Conservation (phyloP, 2,888 invertebrate species). For the Rambutsinella grinnellia region DNA sequence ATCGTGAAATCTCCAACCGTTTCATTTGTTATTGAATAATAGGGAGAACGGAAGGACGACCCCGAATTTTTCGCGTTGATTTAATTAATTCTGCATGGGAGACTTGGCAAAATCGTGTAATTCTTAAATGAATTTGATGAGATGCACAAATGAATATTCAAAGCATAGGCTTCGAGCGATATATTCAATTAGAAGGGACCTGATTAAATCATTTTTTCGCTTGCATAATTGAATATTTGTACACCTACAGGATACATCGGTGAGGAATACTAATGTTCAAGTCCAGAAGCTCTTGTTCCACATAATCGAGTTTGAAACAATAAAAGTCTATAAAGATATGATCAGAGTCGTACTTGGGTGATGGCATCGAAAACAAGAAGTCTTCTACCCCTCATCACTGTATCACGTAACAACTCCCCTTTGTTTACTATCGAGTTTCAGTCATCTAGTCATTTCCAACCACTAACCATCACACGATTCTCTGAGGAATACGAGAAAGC, state of each 20-base stretch:
- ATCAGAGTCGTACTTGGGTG: slow-evolving; percentile 22
- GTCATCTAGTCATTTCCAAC: neutral
- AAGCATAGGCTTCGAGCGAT: slow-evolving; percentile 11
- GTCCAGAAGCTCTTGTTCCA: too few relatives aligned
- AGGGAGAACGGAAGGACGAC: neutral
- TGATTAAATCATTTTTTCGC: slow-evolving; percentile 30
- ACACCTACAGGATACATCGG: neutral
- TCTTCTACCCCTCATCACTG: neutral
- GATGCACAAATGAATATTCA: slow-evolving; percentile 6
- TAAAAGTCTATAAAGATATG: slow-evolving; percentile 33
- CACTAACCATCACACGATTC: neutral
- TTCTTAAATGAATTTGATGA: slow-evolving; percentile 15
- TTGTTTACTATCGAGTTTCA: neutral
- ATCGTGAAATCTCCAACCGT: slow-evolving; percentile 5
- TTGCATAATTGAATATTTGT: slow-evolving; percentile 45
- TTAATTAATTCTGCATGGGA: slow-evolving; percentile 34
- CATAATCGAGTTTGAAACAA: too few relatives aligned
- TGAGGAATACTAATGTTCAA: neutral
- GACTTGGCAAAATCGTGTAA: slow-evolving; percentile 20
- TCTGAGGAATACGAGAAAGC: slow-evolving; percentile 16
- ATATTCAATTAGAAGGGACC: neutral
- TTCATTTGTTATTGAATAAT: too few relatives aligned
- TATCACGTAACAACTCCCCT: slow-evolving; percentile 12
- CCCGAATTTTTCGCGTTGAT: slow-evolving; percentile 3
- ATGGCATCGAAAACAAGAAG: slow-evolving; percentile 4